Conservation (phyloP, 2,113 vertebrate species). For the Ceyx melanurus region DNA sequence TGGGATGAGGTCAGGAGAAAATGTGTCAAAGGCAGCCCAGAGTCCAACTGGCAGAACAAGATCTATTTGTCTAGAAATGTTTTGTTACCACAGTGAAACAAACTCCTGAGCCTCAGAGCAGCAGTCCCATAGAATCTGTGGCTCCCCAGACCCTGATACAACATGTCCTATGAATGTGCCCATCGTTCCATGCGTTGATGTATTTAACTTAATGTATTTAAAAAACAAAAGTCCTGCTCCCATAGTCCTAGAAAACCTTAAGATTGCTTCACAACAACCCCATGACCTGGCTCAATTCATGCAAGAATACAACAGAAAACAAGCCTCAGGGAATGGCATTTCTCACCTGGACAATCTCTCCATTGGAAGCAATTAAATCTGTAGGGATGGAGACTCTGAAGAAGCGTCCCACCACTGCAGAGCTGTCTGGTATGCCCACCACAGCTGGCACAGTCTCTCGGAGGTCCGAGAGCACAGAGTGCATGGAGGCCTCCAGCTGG, state of each 20-base stretch:
- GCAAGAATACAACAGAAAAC: neutral
- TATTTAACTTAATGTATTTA: neutral
- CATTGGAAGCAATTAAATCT: slow-evolving; percentile 76
- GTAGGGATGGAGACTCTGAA: slow-evolving; percentile 86
- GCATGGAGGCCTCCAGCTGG: slow-evolving; percentile 93
- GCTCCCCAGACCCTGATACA: neutral
- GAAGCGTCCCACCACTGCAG: slow-evolving; percentile 85
- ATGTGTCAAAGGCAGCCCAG: neutral
- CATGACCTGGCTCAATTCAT: fast-evolving
- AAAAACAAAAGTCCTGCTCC: neutral
- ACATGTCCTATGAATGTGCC: neutral
- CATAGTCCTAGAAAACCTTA: neutral
- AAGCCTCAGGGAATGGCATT: neutral
- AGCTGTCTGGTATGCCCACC: slow-evolving; percentile 87
- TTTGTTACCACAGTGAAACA: slow-evolving; percentile 10
- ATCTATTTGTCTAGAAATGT: neutral
- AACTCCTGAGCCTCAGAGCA: neutral
- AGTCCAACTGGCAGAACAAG: neutral
- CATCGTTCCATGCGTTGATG: neutral
- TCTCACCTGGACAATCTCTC: slow-evolving; percentile 86
- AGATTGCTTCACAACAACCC: neutral
- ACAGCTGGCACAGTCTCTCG: slow-evolving; percentile 75
- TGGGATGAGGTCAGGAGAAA: neutral
- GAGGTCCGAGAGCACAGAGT: slow-evolving; percentile 84
- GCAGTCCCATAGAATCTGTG: neutral